phyloP scores from a whole-genome alignment of 1,140 invertebrate species.

The Lepidurus couesii region DNA sequence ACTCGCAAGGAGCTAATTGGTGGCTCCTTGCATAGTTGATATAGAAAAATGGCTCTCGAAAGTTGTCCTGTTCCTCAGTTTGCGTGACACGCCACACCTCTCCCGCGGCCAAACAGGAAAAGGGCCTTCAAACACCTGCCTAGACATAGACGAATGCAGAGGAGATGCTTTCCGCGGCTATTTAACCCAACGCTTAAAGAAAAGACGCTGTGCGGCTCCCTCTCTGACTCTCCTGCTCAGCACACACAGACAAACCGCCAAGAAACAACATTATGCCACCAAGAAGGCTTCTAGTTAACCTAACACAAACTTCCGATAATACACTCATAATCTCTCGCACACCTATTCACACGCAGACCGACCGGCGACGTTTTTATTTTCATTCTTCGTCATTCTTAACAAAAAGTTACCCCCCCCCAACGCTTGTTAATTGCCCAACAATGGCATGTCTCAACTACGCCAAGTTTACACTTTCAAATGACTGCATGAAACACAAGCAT shows the following conservation, averaged over 20 bases:
- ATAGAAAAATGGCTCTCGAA: slow-evolving; percentile 19
- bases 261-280: slow-evolving; percentile 15
- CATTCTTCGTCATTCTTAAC: too few species aligned
- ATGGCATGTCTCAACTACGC: too few species aligned
- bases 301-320: slow-evolving; percentile 4
- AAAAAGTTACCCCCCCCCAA: too few species aligned
- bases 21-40: slow-evolving; percentile 19
- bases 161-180: slow-evolving; percentile 17
- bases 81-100: slow-evolving; percentile 20
- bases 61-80: slow-evolving; percentile 14
- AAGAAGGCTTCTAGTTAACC: neutral
- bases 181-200: neutral
- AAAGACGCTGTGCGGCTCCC: neutral
- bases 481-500: too few species aligned
- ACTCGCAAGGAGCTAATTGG: slow-evolving; percentile 14
- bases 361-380: too few species aligned
- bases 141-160: slow-evolving; percentile 14
- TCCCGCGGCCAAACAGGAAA: slow-evolving; percentile 17
- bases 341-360: neutral
- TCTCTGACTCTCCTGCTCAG: neutral
- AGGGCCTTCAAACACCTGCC: slow-evolving; percentile 20
- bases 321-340: neutral
- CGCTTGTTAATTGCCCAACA: too few species aligned
- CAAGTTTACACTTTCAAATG: too few species aligned
- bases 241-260: slow-evolving; percentile 3